A percentile compares a stretch with the other conserved stretches of the same genome.
phyloP scores from a whole-genome alignment of 2,888 invertebrate genomes.

The Sesamia inferens region DNA sequence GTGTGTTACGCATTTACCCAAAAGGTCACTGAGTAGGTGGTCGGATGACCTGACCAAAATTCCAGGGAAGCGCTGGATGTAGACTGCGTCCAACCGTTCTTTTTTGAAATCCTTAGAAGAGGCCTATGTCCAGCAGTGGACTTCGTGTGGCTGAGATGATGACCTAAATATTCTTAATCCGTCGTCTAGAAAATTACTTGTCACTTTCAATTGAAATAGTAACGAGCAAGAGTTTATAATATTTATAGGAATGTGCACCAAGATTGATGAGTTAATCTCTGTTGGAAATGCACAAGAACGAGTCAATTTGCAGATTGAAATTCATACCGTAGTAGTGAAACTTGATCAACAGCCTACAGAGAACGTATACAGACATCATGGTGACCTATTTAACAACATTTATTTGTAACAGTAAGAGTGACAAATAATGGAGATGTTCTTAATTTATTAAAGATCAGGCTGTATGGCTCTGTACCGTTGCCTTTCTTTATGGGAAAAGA shows the following conservation, averaged over 20 bases:
- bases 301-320: constrained; percentile 32
- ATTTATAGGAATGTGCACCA: constrained; percentile 19
- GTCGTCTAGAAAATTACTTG: neutral
- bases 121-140: too few relatives aligned
- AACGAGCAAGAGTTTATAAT: constrained; percentile 27
- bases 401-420: constrained; percentile 26
- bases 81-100: too few relatives aligned
- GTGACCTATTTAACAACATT: constrained; percentile 35
- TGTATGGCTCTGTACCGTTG: too few relatives aligned
- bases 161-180: neutral
- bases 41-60: too few relatives aligned
- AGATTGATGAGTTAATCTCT: constrained; percentile 38
- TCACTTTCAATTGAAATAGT: constrained; percentile 28
- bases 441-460: too few relatives aligned
- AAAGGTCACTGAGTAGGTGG: too few relatives aligned
- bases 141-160: too few relatives aligned
- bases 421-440: constrained; percentile 19
- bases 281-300: constrained; percentile 33
- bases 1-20: too few relatives aligned
- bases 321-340: constrained; percentile 42
- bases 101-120: too few relatives aligned
- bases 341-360: constrained; percentile 37
- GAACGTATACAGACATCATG: constrained; percentile 18
- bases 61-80: too few relatives aligned
- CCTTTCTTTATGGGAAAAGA: too few relatives aligned